These are phyloP conservation scores for Lumbricus terrestris DNA, from an alignment of 2,888 invertebrate genomes.

Conservation along the genomic window DNA sequence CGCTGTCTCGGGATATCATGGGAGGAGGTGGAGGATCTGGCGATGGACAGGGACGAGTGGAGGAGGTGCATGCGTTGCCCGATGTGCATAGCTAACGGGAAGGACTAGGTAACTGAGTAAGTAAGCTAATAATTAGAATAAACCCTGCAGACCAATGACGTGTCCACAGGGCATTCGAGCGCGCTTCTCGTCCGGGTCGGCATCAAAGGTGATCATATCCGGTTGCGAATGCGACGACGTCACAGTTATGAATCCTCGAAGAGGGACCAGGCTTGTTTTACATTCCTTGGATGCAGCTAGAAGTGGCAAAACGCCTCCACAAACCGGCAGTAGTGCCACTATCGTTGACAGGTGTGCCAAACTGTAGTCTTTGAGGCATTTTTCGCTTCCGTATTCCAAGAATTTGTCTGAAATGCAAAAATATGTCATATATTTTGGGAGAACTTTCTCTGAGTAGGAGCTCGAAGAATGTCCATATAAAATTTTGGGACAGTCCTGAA, in stretches of 20 bases:
- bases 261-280: background rate
- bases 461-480: too few species aligned
- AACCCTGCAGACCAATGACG: constrained; percentile 20
- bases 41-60: too few species aligned
- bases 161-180: constrained; percentile 26
- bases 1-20: too few species aligned
- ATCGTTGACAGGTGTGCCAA: background rate
- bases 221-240: background rate
- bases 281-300: background rate
- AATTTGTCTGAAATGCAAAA: background rate
- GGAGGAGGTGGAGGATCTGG: too few species aligned
- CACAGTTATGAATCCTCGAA: constrained; percentile 11
- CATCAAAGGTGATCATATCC: constrained; percentile 21
- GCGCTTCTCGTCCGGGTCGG: background rate
- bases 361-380: constrained; percentile 6
- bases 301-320: constrained; percentile 11
- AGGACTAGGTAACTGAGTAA: background rate
- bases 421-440: background rate
- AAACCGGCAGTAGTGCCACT: background rate
- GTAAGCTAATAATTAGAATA: background rate
- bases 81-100: too few species aligned
- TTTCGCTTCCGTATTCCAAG: background rate
- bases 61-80: too few species aligned
- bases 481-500: too few species aligned
- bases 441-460: background rate